Base-by-base conservation (phyloP, 2,797 vertebrate genomes). In the Tangara arthus region DNA sequence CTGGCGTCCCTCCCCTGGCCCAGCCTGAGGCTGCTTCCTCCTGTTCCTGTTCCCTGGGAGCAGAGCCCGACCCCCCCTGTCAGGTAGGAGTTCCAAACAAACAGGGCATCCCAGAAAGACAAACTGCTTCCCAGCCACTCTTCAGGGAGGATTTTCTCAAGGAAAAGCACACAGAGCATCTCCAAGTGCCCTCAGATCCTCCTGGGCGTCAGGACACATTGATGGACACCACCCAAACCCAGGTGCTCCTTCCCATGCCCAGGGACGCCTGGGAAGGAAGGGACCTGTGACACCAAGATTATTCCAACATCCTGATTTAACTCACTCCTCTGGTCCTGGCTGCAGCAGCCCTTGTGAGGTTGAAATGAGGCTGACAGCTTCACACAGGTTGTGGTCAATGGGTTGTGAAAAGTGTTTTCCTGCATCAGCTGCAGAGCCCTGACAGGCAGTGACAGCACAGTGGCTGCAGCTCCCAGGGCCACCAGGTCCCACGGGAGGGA, bases 351-450 rank as follows among this genome's bases (percentile, higher is more conserved):
- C 24, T 53, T 8, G 41, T 26, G 26, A 16, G 15, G 41, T 39
- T 47, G 24, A 71, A 82, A 42, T 22, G 0, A 60, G 63, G 57
- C 50, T 85, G 91, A 82, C 89, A 79, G 5, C n/a, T 79, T n/a
- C 18, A 85, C 76, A 77, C 89, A 93, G 93, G 91, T 24, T 56
- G 89, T 8, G 52, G 79, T 56, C 79, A 55, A 61, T 72, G 66
- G 41, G 2, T 56, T 94, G 80, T 76, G 95, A 85, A 64, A 84
- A 76, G 39, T 34, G 86, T 42, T 79, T 32, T 59, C 55, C 53
- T 3, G 0, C 11, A 37, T 82, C 60, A 84, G 63, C 23, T n/a
- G 5, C 50, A 9, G 10, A 47, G 76, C 41, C 68, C 11, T 59
- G 42, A 90, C 5, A 0, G 0, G 49, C 30, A 30, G 75, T 2